phyloP scores from a whole-genome alignment of 2,888 invertebrate genomes.

The Heliconius aoede region DNA sequence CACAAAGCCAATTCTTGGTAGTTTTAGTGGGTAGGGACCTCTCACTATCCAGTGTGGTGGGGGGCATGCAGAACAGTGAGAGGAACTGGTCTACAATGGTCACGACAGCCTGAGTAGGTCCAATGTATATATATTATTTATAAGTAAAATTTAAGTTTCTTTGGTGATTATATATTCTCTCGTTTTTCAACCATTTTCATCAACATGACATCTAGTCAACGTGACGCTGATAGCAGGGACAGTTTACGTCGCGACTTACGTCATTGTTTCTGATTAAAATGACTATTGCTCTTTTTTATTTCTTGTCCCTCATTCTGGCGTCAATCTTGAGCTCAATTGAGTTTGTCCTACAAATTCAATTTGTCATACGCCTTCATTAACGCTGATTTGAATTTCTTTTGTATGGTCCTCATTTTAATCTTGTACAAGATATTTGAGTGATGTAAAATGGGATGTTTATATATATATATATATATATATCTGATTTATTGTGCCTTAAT shows the following conservation, averaged over 20 bases:
- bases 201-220: constrained; percentile 57
- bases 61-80: too few relatives aligned
- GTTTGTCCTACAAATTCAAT: constrained; percentile 46
- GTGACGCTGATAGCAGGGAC: constrained; percentile 72
- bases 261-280: constrained; percentile 81
- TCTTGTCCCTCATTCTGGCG: constrained; percentile 53
- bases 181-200: background rate
- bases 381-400: constrained; percentile 29
- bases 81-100: too few relatives aligned
- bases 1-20: too few relatives aligned
- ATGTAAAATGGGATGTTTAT: background rate
- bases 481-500: too few relatives aligned
- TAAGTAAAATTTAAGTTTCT: background rate
- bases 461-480: too few relatives aligned
- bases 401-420: constrained; percentile 1
- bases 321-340: constrained; percentile 53
- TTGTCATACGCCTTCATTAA: constrained; percentile 37
- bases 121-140: too few relatives aligned
- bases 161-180: background rate
- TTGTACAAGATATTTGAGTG: background rate
- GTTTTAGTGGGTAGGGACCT: too few relatives aligned
- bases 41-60: too few relatives aligned
- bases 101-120: too few relatives aligned
- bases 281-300: constrained; percentile 72
- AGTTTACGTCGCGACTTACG: constrained; percentile 74